Base-by-base conservation (phyloP, 2,113 vertebrate species). In the Craseonycteris thonglongyai region DNA sequence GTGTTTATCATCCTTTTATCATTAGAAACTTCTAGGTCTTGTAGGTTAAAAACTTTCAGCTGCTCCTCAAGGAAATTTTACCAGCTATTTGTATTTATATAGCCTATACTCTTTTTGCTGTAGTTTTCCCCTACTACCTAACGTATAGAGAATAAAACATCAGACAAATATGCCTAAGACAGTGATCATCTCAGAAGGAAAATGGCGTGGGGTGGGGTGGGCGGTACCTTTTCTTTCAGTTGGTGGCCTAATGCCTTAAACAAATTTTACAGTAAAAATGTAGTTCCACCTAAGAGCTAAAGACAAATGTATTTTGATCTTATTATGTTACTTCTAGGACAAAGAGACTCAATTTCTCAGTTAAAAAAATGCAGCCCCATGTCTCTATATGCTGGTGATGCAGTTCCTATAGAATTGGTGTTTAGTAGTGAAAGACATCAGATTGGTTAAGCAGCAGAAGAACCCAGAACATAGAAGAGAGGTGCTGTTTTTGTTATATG, bases 11-110 rank as follows among this genome's bases (percentile, higher is more conserved):
- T 10, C 42, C 15, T 78, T 18, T 76, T 85, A 80, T 72, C 38
- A 45, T 68, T 91, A 81, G n/a, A 95, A 80, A 6, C 56, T 14
- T 80, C 56, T 90, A 19, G 75, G 26, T 26, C 87, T n/a, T 82
- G 68, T 12, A 74, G 45, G 38, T 82, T 88, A 96, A 96, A 56
- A 81, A 88, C 71, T 96, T 22, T n/a, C n/a, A 91, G 83, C 68
- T 85, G 42, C 30, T 91, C 19, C 71, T 82, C 56, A 90, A 76
- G 28, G 51, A 92, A 89, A 72, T 51, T 76, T 71, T 63, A 42
- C 38, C 13, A 85, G 59, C 38, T 71, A 11, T 87, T 38, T 6
- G 42, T 88, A 45, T 38, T 94, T 80, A 75, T 6, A 47, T 33
- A 87, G 22, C 51, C 2, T 81, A 56, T 26, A 35, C 15, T 56